Percentiles rank a stretch among this genome's conserved stretches.
phyloP scores from a whole-genome alignment of 1,140 invertebrate genomes.

The Eurosta solidaginis region DNA sequence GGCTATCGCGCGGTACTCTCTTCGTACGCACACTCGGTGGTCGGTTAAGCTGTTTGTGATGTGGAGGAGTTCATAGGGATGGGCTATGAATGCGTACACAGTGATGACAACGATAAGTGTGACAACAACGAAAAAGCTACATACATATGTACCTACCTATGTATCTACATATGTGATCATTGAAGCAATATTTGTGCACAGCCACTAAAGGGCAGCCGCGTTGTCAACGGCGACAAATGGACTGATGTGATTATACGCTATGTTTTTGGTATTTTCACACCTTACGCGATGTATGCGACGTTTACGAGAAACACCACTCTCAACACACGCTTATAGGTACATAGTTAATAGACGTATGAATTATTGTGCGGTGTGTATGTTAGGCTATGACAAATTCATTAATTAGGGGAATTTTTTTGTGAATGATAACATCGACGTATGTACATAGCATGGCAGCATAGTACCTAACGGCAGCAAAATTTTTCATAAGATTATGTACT shows the following conservation, averaged over 20 bases:
- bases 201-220: background rate
- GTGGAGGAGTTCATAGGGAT: background rate
- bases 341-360: background rate
- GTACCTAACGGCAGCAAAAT: background rate
- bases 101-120: background rate
- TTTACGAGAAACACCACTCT: background rate
- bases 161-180: too few species aligned
- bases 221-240: conserved; percentile 10
- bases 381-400: background rate
- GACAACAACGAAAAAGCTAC: background rate
- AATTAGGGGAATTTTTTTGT: conserved; percentile 16
- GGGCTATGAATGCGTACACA: background rate
- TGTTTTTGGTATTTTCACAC: conserved; percentile 26
- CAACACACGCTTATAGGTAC: background rate
- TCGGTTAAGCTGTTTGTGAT: background rate
- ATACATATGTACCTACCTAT: too few species aligned
- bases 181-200: background rate
- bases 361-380: background rate
- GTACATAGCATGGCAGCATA: background rate
- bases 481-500: background rate
- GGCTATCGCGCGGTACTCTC: background rate
- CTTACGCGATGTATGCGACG: background rate
- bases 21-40: background rate
- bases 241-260: conserved; percentile 19
- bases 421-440: conserved; percentile 16